phyloP scores from a whole-genome alignment of 2,797 vertebrate genomes.

The Lagodon rhomboides region DNA sequence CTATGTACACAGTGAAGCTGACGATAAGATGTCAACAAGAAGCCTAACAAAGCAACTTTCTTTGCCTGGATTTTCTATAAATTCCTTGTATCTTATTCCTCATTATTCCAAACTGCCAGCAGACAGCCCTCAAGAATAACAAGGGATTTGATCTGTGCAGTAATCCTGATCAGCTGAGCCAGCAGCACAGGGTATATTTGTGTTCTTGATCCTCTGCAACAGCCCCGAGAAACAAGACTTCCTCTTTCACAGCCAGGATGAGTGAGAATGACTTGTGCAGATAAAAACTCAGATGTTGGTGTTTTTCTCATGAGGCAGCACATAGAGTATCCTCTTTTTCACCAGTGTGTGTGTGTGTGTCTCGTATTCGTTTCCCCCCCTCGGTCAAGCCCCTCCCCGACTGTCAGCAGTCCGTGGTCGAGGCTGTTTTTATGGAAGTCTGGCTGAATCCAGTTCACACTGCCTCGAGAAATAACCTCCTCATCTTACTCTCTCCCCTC shows the following conservation, averaged over 20 bases:
- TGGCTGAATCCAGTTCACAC: slow-evolving; percentile 83
- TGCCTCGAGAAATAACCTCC: slow-evolving; percentile 59
- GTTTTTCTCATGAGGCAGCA: slow-evolving; percentile 32
- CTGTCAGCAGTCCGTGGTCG: slow-evolving; percentile 24
- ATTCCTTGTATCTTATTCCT: neutral
- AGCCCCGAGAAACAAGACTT: slow-evolving; percentile 3
- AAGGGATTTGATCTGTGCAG: slow-evolving; percentile 13
- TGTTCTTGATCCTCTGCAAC: neutral
- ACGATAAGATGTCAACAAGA: too few relatives aligned
- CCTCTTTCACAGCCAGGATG: slow-evolving; percentile 27
- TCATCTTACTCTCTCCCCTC: slow-evolving; percentile 36
- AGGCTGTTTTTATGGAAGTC: slow-evolving; percentile 76
- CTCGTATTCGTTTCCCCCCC: slow-evolving; percentile 23
- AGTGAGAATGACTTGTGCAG: neutral
- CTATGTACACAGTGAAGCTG: too few relatives aligned
- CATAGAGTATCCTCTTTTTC: slow-evolving; percentile 29
- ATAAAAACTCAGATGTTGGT: neutral
- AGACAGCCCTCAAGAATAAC: slow-evolving; percentile 10
- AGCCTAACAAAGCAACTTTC: neutral
- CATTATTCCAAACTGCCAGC: neutral
- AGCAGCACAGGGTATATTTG: slow-evolving; percentile 35
- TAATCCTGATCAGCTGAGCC: slow-evolving; percentile 51
- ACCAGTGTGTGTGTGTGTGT: neutral
- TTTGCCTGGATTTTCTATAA: neutral
- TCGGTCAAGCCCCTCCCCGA: slow-evolving; percentile 36